Percentiles rank a stretch among this genome's conserved stretches.
These are phyloP conservation scores for Spodoptera exigua DNA, from an alignment of 2,888 invertebrate species.

Conservation along the genomic window DNA sequence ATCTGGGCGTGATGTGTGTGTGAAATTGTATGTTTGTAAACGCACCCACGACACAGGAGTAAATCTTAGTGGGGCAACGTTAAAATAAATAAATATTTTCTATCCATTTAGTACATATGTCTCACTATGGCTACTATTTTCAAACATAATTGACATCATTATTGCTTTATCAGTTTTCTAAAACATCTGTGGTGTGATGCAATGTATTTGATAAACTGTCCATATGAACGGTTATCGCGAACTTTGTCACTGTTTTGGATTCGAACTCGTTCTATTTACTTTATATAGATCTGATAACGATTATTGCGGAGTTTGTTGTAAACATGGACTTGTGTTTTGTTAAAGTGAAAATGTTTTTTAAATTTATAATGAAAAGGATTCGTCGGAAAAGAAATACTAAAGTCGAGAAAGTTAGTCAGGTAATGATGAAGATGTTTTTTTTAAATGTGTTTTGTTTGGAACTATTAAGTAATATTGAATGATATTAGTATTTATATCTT, in stretches of 20 bases:
- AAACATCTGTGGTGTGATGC: slow-evolving; percentile 43
- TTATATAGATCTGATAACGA: slow-evolving; percentile 32
- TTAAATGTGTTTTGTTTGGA: too few relatives aligned
- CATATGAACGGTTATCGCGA: slow-evolving; percentile 36
- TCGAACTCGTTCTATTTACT: slow-evolving; percentile 47
- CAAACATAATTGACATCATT: too few relatives aligned
- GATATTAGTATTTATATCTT: too few relatives aligned
- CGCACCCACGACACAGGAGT: too few relatives aligned
- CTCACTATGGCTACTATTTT: too few relatives aligned
- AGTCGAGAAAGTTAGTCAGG: slow-evolving; percentile 21
- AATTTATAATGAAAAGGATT: slow-evolving; percentile 9
- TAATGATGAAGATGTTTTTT: slow-evolving; percentile 6
- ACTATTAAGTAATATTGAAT: too few relatives aligned
- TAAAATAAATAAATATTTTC: too few relatives aligned
- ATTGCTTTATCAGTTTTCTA: too few relatives aligned
- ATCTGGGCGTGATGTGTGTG: too few relatives aligned
- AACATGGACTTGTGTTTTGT: slow-evolving; percentile 31
- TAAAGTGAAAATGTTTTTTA: slow-evolving; percentile 20
- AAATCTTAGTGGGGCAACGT: too few relatives aligned
- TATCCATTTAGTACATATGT: too few relatives aligned
- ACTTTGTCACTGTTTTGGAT: slow-evolving; percentile 44
- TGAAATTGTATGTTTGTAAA: too few relatives aligned
- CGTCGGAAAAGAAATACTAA: slow-evolving; percentile 2
- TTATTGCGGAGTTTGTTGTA: slow-evolving; percentile 8
- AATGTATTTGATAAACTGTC: slow-evolving; percentile 48